Conservation (phyloP, 2,797 vertebrate genomes). For the Hephaestus fuliginosus region DNA sequence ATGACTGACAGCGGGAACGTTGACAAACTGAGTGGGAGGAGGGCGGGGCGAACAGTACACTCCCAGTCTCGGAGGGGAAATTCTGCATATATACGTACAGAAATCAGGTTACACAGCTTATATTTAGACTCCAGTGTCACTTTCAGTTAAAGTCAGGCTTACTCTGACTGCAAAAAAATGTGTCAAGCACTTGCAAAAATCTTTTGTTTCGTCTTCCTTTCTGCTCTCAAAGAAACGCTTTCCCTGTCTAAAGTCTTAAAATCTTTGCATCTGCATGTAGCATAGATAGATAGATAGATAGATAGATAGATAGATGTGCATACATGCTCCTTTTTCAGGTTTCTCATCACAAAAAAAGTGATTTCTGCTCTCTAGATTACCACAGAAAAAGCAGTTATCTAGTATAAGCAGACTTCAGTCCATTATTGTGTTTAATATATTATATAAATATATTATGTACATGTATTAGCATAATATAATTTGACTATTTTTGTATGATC, state of each 20-base stretch:
- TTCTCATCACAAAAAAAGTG: neutral
- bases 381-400: neutral
- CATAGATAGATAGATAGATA: too few species aligned
- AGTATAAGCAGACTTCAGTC: neutral
- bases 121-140: neutral
- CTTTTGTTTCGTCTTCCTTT: neutral
- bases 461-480: neutral
- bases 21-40: neutral
- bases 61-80: neutral
- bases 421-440: neutral
- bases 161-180: neutral
- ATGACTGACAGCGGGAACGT: constrained; percentile 10
- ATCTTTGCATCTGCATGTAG: too few species aligned
- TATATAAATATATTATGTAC: neutral
- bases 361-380: neutral
- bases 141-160: neutral
- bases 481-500: neutral
- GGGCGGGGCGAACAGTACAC: neutral
- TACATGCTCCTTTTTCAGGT: too few species aligned
- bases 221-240: neutral
- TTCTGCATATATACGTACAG: neutral
- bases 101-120: neutral
- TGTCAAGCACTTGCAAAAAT: neutral
- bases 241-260: neutral
- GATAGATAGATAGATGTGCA: too few species aligned